These are phyloP conservation scores for Tetropium fuscum DNA, from an alignment of 2,888 invertebrate species.

Conservation along the genomic window DNA sequence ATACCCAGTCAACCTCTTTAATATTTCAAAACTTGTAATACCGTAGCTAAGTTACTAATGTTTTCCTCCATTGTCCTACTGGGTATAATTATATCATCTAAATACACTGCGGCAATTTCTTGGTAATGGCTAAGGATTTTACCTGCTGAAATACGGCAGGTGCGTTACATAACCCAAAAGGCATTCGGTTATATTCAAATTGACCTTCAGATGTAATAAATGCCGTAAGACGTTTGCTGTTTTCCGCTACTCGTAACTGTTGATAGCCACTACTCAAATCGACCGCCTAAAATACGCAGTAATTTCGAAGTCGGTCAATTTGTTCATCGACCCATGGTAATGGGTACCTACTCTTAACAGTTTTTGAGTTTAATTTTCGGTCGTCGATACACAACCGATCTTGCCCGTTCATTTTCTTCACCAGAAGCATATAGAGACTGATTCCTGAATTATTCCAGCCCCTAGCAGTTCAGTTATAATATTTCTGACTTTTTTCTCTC, in stretches of 20 bases:
- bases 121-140: constrained; percentile 24
- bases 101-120: not conserved
- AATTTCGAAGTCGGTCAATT: constrained; percentile 45
- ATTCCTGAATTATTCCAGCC: constrained; percentile 8
- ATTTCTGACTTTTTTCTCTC: constrained; percentile 19
- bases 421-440: no score
- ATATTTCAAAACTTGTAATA: no score
- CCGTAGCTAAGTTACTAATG: not conserved
- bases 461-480: constrained; percentile 13
- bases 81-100: constrained; percentile 5
- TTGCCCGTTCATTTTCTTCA: constrained; percentile 24
- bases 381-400: constrained; percentile 49
- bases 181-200: constrained; percentile 55
- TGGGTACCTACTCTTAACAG: constrained; percentile 53
- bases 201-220: constrained; percentile 55
- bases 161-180: constrained; percentile 58
- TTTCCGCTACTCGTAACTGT: constrained; percentile 52
- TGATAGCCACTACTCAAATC: constrained; percentile 53
- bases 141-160: constrained; percentile 46
- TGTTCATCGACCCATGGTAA: constrained; percentile 55
- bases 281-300: constrained; percentile 51
- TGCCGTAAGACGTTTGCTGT: constrained; percentile 51
- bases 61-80: constrained; percentile 3
- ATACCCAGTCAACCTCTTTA: no score
- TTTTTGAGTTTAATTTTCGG: constrained; percentile 51